Evolutionary conservation across 2,113 vertebrate species (phyloP).

Genomic region (Periophthalmus modestus): DNA sequence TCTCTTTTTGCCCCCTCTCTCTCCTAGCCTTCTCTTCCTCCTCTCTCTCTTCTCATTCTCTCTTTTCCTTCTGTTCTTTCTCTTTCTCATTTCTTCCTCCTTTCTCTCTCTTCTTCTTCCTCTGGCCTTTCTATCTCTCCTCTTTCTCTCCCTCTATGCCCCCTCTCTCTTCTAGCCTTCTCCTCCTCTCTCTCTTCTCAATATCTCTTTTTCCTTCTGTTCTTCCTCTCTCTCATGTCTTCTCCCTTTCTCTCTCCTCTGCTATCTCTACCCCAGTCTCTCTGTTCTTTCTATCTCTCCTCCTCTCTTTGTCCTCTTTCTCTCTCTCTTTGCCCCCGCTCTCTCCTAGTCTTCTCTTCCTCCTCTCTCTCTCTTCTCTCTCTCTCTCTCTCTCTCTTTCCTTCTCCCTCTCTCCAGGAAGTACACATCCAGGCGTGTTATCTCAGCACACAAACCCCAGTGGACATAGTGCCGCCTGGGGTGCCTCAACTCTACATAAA

Average conservation of each 20-base stretch:
- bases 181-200: too few species aligned
- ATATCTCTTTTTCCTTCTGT: too few species aligned
- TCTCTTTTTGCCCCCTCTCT: too few species aligned
- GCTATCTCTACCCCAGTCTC: background rate
- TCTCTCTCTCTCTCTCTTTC: background rate
- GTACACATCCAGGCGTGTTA: conserved; percentile 48
- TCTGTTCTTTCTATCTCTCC: conserved; percentile 26
- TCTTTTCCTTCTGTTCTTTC: too few species aligned
- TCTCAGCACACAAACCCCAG: conserved; percentile 59
- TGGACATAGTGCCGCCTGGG: conserved; percentile 65
- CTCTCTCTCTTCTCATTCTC: too few species aligned
- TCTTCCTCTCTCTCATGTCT: background rate
- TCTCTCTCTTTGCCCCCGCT: conserved; percentile 27
- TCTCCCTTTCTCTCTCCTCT: background rate
- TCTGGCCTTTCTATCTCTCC: too few species aligned
- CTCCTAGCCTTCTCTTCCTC: too few species aligned
- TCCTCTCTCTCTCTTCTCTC: background rate
- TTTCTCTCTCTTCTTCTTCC: too few species aligned
- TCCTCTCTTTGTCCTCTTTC: conserved; percentile 18
- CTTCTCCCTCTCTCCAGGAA: conserved; percentile 39
- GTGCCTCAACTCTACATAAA: conserved; percentile 75
- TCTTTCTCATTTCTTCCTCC: too few species aligned
- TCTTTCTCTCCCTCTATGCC: too few species aligned
- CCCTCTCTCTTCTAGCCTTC: too few species aligned
- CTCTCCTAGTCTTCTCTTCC: background rate